Conservation (phyloP, 2,113 vertebrate species). For the Nannospalax galili region DNA sequence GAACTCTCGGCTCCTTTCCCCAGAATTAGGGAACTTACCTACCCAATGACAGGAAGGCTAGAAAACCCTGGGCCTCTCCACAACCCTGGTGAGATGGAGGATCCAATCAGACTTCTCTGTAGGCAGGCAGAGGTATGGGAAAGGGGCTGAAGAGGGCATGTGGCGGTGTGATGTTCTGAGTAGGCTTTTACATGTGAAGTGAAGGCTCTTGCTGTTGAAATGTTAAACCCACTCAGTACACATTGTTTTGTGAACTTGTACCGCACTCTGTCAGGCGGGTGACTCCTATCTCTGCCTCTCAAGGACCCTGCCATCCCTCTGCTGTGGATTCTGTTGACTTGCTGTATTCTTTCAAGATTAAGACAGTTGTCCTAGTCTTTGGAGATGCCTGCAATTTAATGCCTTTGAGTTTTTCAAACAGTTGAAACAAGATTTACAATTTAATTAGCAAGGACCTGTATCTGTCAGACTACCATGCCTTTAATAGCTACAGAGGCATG, state of each 20-base stretch:
- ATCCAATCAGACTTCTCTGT: neutral
- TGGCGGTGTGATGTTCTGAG: neutral
- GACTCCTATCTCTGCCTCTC: neutral
- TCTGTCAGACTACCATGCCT: neutral
- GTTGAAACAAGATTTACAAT: constrained; percentile 61
- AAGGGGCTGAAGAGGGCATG: neutral
- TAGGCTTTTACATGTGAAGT: neutral
- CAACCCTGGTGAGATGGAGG: neutral
- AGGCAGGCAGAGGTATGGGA: neutral
- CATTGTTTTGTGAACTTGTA: neutral
- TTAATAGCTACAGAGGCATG: constrained; percentile 7
- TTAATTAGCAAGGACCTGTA: constrained; percentile 53
- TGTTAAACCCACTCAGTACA: constrained; percentile 4
- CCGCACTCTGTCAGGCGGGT: neutral
- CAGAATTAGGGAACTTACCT: neutral
- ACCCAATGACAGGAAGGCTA: neutral
- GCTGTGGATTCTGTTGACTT: constrained; percentile 28
- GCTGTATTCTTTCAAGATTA: constrained; percentile 63
- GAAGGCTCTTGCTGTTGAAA: neutral
- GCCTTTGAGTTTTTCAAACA: constrained; percentile 36
- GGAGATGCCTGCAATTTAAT: constrained; percentile 41
- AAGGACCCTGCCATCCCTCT: neutral
- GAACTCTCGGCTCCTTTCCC: neutral
- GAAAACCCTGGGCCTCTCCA: neutral
- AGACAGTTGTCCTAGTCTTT: constrained; percentile 44